Percentiles rank a stretch among this genome's conserved stretches.
Evolutionary conservation across 2,797 vertebrate genomes (phyloP).

Genomic region (Ceyx erithaca): DNA sequence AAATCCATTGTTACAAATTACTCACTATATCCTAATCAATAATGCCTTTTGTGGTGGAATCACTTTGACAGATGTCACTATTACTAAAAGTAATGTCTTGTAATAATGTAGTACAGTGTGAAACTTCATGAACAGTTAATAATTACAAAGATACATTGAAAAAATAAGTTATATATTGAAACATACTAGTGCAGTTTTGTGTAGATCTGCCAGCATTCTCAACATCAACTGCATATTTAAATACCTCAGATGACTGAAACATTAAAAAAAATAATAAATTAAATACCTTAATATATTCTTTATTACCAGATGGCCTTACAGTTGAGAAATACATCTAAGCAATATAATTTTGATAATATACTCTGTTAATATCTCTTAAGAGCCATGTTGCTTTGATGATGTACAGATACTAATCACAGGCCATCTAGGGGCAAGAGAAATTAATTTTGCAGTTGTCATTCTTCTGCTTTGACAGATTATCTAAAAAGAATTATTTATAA

Average conservation of each 20-base stretch:
- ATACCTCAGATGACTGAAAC: not conserved
- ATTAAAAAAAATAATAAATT: not conserved
- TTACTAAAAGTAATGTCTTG: not conserved
- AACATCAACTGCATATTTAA: not conserved
- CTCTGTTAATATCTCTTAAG: not conserved
- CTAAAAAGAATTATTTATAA: not conserved
- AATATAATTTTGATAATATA: not conserved
- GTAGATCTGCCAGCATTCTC: not conserved
- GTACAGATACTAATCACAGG: not conserved
- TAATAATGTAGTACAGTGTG: not conserved
- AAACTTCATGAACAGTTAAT: not conserved
- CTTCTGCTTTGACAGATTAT: not conserved
- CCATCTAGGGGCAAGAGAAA: not conserved
- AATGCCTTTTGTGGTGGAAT: not conserved
- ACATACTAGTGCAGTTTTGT: not conserved
- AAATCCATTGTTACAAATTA: conserved; percentile 16
- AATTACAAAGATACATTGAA: not conserved
- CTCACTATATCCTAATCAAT: not conserved
- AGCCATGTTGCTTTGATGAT: not conserved
- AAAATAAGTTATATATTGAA: not conserved
- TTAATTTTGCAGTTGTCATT: not conserved
- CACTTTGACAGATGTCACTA: not conserved
- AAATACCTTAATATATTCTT: not conserved
- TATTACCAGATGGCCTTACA: not conserved
- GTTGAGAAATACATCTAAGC: not conserved